Evolutionary conservation across 2,113 vertebrate species (phyloP), one percentile per base, ranked within the genome.

Genomic region (Telmatochromis sp.): DNA sequence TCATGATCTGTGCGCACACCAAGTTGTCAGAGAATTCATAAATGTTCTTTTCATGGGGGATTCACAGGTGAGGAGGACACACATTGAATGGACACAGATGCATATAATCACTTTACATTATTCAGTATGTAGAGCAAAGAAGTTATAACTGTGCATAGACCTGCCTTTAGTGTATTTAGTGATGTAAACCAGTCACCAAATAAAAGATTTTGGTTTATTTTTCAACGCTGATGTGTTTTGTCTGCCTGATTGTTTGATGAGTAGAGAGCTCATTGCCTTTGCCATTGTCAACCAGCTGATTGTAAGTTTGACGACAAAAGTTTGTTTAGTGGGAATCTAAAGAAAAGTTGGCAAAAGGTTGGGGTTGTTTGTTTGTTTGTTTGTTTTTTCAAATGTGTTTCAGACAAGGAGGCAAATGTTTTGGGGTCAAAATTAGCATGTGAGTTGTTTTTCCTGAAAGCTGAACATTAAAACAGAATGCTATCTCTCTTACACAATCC

Each of bases 181-280:
- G 84, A 94, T 93, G 92, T 95, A 86, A 63, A 90, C 88, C 86
- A 90, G 82, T 93, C 91, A 91, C 85, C 57, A 93, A 94, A 96
- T 96, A 95, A 95, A 95, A 95, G 63, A 96, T 94, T 88, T 89
- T 82, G 86, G 51, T 96, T 95, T 95, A 96, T 97, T 97, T 96
- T 97, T 95, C 93, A 96, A 95, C 84, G 90, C 93, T 84, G 91
- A 95, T 93, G 96, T 84, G 89, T 95, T 95, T 96, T 95, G 95
- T 96, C 93, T 96, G 89, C 86, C 83, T 94, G 87, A 85, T 94
- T 94, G 91, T 92, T 95, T 94, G 40, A 86, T 6, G 7, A 5
- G 28, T n/a, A 78, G 45, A 6, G 15, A 51, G 7, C 17, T 78
- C 26, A 78, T 17, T 78, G 45, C 73, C 42, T 75, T 51, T 35